Percentiles rank a stretch among this genome's conserved stretches.
phyloP scores from a whole-genome alignment of 1,140 invertebrate genomes.

The Caerostris extrusa region DNA sequence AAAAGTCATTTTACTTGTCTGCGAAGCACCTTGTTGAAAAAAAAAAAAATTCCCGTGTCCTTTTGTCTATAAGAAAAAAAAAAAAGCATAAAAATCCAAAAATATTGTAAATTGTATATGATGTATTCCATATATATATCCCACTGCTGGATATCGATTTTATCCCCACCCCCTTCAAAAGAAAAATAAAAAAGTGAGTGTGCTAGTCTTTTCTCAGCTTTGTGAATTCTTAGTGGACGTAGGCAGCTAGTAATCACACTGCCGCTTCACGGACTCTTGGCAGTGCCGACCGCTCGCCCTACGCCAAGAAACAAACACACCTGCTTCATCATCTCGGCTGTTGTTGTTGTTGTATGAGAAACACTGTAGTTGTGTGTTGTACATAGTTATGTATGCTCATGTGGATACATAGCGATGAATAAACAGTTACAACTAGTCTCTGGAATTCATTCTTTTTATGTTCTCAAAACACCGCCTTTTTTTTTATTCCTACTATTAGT shows the following conservation, averaged over 20 bases:
- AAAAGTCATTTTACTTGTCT: slow-evolving; percentile 50
- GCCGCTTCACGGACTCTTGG: not conserved
- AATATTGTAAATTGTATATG: slow-evolving; percentile 69
- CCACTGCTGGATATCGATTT: slow-evolving; percentile 64
- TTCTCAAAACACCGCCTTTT: not conserved
- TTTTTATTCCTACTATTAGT: too few species aligned
- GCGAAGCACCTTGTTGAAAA: slow-evolving; percentile 24
- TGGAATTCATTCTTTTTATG: not conserved
- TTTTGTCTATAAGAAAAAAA: slow-evolving; percentile 52
- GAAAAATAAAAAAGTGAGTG: slow-evolving; percentile 53
- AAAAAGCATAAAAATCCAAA: slow-evolving; percentile 47
- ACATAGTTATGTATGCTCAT: slow-evolving; percentile 78
- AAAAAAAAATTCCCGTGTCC: not conserved
- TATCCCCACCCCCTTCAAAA: slow-evolving; percentile 46
- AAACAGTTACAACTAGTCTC: slow-evolving; percentile 76
- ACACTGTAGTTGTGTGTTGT: slow-evolving; percentile 76
- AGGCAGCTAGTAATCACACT: slow-evolving; percentile 7
- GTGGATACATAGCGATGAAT: slow-evolving; percentile 77
- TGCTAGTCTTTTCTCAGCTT: slow-evolving; percentile 76
- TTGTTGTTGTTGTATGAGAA: slow-evolving; percentile 76
- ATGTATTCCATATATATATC: slow-evolving; percentile 68
- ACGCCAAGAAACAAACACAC: slow-evolving; percentile 58
- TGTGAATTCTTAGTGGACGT: slow-evolving; percentile 72
- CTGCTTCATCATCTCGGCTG: slow-evolving; percentile 75
- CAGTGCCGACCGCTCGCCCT: not conserved